A percentile compares a stretch with the other conserved stretches of the same genome.
These are phyloP conservation scores for Acanthaster planci DNA, from an alignment of 35 echinoderm and acorn worm species.

Conservation along the genomic window DNA sequence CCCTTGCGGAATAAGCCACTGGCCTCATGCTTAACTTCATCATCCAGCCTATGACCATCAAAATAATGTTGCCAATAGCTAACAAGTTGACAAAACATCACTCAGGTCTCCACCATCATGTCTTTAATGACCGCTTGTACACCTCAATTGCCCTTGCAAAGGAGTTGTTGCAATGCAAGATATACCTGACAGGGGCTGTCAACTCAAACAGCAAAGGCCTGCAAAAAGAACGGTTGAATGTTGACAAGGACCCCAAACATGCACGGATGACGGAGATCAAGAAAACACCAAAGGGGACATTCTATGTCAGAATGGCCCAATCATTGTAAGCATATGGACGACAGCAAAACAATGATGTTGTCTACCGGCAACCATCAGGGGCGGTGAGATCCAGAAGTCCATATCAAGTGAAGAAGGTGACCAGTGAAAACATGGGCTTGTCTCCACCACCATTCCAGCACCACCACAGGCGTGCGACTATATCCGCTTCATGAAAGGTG, in stretches of 20 bases:
- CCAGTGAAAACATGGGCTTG: not conserved
- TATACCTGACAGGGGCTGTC: constrained; percentile 45
- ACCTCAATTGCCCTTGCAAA: constrained; percentile 33
- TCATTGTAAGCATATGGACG: constrained; percentile 24
- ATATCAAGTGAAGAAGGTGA: not conserved
- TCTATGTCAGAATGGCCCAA: constrained; percentile 31
- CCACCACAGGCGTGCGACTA: constrained; percentile 30
- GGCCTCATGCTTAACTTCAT: constrained; percentile 41
- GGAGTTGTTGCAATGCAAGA: not conserved
- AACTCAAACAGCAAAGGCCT: constrained; percentile 1
- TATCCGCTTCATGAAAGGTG: constrained; percentile 12
- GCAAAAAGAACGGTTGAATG: not conserved
- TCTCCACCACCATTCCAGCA: not conserved
- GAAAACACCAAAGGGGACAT: constrained; percentile 20
- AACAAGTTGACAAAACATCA: not conserved
- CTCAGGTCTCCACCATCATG: constrained; percentile 26
- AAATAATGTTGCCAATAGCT: constrained; percentile 3
- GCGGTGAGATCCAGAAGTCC: not conserved
- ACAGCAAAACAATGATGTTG: constrained; percentile 18
- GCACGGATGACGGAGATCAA: not conserved
- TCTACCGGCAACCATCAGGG: constrained; percentile 28
- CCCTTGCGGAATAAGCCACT: constrained; percentile 27
- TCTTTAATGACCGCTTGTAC: constrained; percentile 45
- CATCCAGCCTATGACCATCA: not conserved
- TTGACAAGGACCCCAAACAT: not conserved